phyloP scores from a whole-genome alignment of 92 coral and sea anemone genomes.

The Zoanthus gigantus region DNA sequence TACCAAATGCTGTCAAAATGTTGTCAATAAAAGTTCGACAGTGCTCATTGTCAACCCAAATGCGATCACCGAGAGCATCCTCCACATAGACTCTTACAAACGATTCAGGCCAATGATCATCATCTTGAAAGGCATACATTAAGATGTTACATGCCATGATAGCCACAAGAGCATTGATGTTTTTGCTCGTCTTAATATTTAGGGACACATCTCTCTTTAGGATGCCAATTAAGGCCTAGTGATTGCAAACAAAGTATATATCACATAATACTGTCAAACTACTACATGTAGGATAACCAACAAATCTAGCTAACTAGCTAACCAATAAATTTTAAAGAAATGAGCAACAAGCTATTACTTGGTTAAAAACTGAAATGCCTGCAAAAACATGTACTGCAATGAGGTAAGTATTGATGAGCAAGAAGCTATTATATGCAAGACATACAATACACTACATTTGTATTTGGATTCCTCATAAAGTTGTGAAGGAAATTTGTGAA shows the following conservation, averaged over 20 bases:
- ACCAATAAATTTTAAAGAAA: no score
- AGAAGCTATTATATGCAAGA: no score
- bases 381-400: no score
- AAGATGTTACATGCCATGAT: conserved; percentile 93
- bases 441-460: no score
- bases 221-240: conserved; percentile 86
- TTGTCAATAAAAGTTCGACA: conserved; percentile 93
- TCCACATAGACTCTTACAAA: conserved; percentile 97
- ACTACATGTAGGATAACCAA: no score
- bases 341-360: no score
- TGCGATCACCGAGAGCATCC: conserved; percentile 94
- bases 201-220: conserved; percentile 86
- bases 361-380: no score
- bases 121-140: conserved; percentile 88
- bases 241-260: background rate
- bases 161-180: conserved; percentile 79
- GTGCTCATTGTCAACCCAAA: conserved; percentile 96
- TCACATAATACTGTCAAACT: no score
- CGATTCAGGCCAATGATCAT: conserved; percentile 96
- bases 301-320: no score
- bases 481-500: no score
- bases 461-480: no score
- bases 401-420: no score
- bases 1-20: conserved; percentile 91
- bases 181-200: conserved; percentile 81